phyloP scores from a whole-genome alignment of 1,140 invertebrate species.

The Musca domestica region DNA sequence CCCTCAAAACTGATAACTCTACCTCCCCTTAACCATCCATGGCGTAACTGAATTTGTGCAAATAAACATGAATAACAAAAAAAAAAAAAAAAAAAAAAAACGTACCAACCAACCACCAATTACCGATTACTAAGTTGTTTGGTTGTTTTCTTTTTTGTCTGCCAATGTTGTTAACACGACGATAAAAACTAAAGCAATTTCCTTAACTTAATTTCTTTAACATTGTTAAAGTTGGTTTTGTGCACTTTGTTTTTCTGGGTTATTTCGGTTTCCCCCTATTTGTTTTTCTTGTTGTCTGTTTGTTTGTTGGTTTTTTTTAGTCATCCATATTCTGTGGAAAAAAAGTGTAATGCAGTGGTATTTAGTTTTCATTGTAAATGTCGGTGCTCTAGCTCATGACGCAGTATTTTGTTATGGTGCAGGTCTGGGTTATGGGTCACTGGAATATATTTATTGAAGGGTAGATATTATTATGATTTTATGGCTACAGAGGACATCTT shows the following conservation, averaged over 20 bases:
- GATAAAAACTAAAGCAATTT: constrained; percentile 20
- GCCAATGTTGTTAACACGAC: background rate
- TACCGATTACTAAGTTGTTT: constrained; percentile 19
- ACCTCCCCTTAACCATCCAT: too few species aligned
- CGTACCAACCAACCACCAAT: background rate
- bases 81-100: background rate
- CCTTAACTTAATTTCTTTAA: constrained; percentile 20
- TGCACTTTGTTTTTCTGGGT: background rate
- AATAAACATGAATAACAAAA: background rate
- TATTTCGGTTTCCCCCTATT: too few species aligned
- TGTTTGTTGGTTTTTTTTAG: background rate
- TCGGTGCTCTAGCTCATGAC: background rate
- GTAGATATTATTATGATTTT: too few species aligned
- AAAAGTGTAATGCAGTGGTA: constrained; percentile 2
- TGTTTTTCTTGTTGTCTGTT: background rate
- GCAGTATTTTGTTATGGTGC: background rate
- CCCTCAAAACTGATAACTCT: too few species aligned
- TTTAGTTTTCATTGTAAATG: background rate
- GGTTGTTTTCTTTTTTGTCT: constrained; percentile 2
- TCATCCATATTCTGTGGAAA: constrained; percentile 2
- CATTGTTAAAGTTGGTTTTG: constrained; percentile 6
- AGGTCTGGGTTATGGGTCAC: background rate
- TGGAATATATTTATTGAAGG: too few species aligned
- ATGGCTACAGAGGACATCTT: too few species aligned
- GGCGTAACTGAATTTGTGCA: background rate